Base-by-base conservation (phyloP, 2,888 invertebrate genomes). In the Lasioglossum villosulum region DNA sequence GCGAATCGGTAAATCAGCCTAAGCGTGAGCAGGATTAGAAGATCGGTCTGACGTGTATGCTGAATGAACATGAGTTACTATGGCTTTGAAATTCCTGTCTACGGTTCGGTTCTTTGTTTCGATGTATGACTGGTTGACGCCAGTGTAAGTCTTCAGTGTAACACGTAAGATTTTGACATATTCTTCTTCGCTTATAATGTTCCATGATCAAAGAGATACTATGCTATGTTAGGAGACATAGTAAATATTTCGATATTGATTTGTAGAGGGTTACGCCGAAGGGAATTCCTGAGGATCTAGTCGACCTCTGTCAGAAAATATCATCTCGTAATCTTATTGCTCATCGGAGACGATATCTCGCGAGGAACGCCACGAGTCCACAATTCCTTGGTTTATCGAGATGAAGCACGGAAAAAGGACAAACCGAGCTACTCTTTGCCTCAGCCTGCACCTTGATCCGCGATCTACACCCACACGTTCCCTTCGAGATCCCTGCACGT, bases 321-420 rank as follows among this genome's bases (percentile, higher is more conserved):
- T 84, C 42, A 80, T 87, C 19, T 68, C 75, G 30, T 76, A 81
- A 83, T 88, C 75, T 83, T 30, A 27, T 68, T 70, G 78, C 74
- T 48, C 75, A 59, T 71, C 66, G 59, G 14, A 83, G 63, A 77
- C 74, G 42, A 34, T 82, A 83, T 82, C 78, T 37, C 66, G 70
- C 27, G 37, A 63, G 71, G n/a, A 10, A 27, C 37, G 37, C 68
- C 2, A 14, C 52, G 78, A 71, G 45, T 73, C 63, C 73, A 37
- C 79, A 27, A 75, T 80, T 77, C 59, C 81, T 70, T n/a, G 0
- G 59, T 81, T 82, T 86, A 86, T 89, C 87, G 72, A 78, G 89
- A 89, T 89, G 71, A 27, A 78, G 66, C 71, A 4, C n/a, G 68
- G 70, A 59, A 75, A 80, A 72, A 80, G n/a, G n/a, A 8, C 52